Evolutionary conservation across 2,888 invertebrate genomes (phyloP), one percentile per base, ranked within the genome.

Genomic region (Saturnia pavonia): DNA sequence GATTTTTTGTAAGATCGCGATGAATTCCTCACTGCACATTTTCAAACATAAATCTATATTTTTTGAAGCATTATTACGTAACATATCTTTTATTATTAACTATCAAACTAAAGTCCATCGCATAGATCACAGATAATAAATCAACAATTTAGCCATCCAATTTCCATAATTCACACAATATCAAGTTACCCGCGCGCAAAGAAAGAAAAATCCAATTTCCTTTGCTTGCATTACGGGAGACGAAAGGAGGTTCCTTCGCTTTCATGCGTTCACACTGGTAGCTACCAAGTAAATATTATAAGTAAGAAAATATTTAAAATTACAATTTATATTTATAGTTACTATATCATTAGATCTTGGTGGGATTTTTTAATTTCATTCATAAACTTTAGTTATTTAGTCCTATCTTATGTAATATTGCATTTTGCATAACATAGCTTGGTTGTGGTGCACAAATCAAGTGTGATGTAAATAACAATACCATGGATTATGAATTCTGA

Each of bases 141-240:
- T 92, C 92, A 92, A 89, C 89, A 91, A 90, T 92, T 92, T 91
- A 90, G 89, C 86, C 77, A 79, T 76, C 87, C 91, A 90, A 92
- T 92, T 92, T 92, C 88, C 92, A 93, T 92, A 92, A 92, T 92
- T 92, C 92, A 92, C 89, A 88, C 91, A 89, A 90, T 92, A 92
- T 92, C 92, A 91, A 92, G 89, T 92, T 91, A 90, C 89, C 82
- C 82, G 82, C 81, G 80, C 81, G 84, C 82, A 88, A 88, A 91
- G 91, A 91, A 92, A 91, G 91, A 92, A 92, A 92, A 92, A 92
- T 90, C 91, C 92, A 92, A 93, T 92, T 93, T 92, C 90, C 92
- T 87, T 81, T 79, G 87, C 87, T 88, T 90, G 89, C 91, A 90
- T 89, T 90, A 89, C 87, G 80, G 80, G 86, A 88, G 88, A 85